Evolutionary conservation across 2,888 invertebrate species (phyloP).

Genomic region (Cephalotes varians): DNA sequence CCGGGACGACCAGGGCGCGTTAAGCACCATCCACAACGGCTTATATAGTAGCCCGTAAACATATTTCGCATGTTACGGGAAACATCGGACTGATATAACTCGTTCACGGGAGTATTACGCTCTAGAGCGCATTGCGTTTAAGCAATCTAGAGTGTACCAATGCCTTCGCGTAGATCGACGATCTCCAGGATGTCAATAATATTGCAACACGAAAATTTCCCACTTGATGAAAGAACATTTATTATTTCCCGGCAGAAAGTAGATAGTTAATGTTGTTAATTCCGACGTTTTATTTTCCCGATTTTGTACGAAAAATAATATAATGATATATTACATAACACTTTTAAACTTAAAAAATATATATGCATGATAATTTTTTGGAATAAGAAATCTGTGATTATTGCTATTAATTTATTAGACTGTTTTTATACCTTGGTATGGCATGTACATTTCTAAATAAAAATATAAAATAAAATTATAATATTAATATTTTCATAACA

Average conservation of each 20-base stretch:
- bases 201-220: not conserved
- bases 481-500: constrained; percentile 15
- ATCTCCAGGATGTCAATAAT: not conserved
- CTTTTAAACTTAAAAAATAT: not conserved
- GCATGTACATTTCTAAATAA: not conserved
- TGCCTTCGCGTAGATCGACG: not conserved
- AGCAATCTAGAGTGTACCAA: not conserved
- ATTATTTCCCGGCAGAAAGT: not conserved
- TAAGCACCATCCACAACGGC: constrained; percentile 74
- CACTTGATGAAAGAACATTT: not conserved
- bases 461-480: not conserved
- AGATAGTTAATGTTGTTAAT: not conserved
- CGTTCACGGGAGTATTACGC: constrained; percentile 11
- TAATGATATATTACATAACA: not conserved
- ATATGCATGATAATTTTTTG: not conserved
- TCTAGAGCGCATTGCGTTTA: not conserved
- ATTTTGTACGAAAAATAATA: not conserved
- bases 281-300: not conserved
- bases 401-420: not conserved
- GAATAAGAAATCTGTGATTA: not conserved
- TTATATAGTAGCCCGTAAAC: constrained; percentile 48
- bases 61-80: constrained; percentile 60
- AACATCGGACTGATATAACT: constrained; percentile 64
- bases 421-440: not conserved
- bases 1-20: constrained; percentile 67